phyloP scores from a whole-genome alignment of 2,888 invertebrate species.

The Pachycephus smyrnensis region DNA sequence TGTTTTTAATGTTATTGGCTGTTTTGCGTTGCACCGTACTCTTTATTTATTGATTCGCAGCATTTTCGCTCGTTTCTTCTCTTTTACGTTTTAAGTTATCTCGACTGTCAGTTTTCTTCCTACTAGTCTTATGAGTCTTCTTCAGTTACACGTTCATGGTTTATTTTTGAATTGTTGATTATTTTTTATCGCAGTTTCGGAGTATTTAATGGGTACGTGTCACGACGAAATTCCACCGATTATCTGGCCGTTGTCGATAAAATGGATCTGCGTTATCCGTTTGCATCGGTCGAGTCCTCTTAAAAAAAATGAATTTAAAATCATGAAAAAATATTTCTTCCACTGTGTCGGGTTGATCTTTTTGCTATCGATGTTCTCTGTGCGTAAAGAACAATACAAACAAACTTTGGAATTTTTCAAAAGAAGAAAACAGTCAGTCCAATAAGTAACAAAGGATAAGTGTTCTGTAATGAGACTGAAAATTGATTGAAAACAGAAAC shows the following conservation, averaged over 20 bases:
- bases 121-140: conserved; percentile 20
- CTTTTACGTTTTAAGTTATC: conserved; percentile 29
- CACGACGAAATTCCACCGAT: too few relatives aligned
- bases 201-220: conserved; percentile 48
- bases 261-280: background rate
- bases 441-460: too few relatives aligned
- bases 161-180: conserved; percentile 27
- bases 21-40: conserved; percentile 45
- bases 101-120: conserved; percentile 21
- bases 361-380: background rate
- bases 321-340: background rate
- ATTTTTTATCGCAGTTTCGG: conserved; percentile 39
- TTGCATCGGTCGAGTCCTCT: background rate
- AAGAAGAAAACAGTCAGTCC: too few relatives aligned
- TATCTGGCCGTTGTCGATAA: too few relatives aligned
- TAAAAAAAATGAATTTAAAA: background rate
- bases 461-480: too few relatives aligned
- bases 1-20: conserved; percentile 32
- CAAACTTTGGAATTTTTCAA: too few relatives aligned
- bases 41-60: conserved; percentile 35
- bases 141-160: conserved; percentile 27
- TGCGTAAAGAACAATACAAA: too few relatives aligned
- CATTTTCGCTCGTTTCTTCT: conserved; percentile 34
- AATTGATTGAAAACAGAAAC: too few relatives aligned
- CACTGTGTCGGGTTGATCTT: background rate